phyloP scores from a whole-genome alignment of 2,113 vertebrate species.

The Coregonus clupeaformis region DNA sequence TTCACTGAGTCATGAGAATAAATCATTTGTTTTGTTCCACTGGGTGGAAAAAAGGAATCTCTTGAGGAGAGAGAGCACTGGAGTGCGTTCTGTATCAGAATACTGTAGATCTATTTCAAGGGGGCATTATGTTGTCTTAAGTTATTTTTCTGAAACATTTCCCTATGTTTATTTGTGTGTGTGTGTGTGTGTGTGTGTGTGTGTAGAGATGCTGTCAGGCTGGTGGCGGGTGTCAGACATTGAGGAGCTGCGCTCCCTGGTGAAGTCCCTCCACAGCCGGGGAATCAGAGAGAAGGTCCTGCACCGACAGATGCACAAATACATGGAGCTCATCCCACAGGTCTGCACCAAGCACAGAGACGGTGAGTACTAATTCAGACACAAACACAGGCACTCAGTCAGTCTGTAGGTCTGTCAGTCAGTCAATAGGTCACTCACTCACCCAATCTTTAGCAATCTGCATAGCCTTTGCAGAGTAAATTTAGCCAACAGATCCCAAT shows the following conservation, averaged over 20 bases:
- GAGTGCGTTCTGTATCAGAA: not conserved
- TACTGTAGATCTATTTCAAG: not conserved
- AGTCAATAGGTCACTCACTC: not conserved
- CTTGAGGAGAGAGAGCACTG: not conserved
- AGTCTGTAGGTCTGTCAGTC: not conserved
- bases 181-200: not conserved
- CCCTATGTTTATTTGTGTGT: slow-evolving; percentile 6
- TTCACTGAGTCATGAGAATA: not conserved
- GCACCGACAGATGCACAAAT: slow-evolving; percentile 97
- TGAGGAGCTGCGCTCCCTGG: slow-evolving; percentile 86
- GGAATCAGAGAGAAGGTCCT: slow-evolving; percentile 93
- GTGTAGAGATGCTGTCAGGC: slow-evolving; percentile 79
- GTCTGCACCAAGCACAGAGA: slow-evolving; percentile 92
- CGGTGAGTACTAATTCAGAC: slow-evolving; percentile 69
- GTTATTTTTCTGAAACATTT: not conserved
- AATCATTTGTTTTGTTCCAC: not conserved
- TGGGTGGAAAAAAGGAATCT: not conserved
- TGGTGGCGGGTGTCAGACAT: slow-evolving; percentile 97
- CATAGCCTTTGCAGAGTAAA: too few relatives aligned
- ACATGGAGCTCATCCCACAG: slow-evolving; percentile 93
- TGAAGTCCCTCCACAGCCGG: slow-evolving; percentile 87
- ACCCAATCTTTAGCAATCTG: not conserved
- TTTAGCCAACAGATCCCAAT: too few relatives aligned
- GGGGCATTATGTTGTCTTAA: too few relatives aligned
- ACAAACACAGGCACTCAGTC: not conserved